Conservation (phyloP, 2,888 invertebrate genomes). For the Hoplodrina blanda region DNA sequence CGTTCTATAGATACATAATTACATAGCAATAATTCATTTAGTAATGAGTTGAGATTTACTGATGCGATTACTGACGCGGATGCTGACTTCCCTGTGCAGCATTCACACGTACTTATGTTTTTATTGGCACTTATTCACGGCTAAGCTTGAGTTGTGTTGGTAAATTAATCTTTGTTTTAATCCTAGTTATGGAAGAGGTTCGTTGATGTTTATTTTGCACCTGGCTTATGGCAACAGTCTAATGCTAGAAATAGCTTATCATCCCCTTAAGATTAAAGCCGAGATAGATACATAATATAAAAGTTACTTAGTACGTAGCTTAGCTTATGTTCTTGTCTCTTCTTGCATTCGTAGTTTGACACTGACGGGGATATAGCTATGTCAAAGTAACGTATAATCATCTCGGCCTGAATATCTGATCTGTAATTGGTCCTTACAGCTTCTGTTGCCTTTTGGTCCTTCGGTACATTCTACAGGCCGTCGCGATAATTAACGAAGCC, state of each 20-base stretch:
- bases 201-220: not conserved
- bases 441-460: not conserved
- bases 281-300: no score
- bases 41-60: conserved; percentile 45
- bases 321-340: no score
- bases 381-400: no score
- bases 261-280: no score
- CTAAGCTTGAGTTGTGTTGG: not conserved
- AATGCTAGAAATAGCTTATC: not conserved
- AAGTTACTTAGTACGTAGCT: no score
- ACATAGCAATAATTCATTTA: conserved; percentile 50
- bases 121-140: conserved; percentile 27
- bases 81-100: conserved; percentile 17
- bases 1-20: conserved; percentile 53
- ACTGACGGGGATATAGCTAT: no score
- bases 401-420: not conserved
- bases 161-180: conserved; percentile 20
- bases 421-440: not conserved
- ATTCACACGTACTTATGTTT: conserved; percentile 46
- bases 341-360: no score
- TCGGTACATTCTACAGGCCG: no score
- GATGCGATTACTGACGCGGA: conserved; percentile 41
- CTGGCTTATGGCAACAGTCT: no score
- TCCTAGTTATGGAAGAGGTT: not conserved
- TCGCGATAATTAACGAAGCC: no score